Conservation (phyloP, 2,113 vertebrate species). For the Toxotes jaculatrix region DNA sequence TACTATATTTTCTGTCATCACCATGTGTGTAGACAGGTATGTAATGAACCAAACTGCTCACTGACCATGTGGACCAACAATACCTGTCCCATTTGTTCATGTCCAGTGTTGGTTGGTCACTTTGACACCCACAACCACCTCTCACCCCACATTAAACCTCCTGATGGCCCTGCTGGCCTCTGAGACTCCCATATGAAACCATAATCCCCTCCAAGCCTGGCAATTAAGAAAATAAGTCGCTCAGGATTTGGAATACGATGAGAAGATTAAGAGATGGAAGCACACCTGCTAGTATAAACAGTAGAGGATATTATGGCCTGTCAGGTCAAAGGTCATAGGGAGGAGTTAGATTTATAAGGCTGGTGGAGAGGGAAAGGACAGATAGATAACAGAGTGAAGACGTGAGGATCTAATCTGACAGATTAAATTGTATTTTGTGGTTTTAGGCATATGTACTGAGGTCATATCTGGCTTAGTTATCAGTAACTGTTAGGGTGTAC, state of each 20-base stretch:
- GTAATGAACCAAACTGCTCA: not conserved
- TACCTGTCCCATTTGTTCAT: not conserved
- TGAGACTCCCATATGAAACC: conserved; percentile 20
- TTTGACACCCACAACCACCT: conserved; percentile 19
- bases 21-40: not conserved
- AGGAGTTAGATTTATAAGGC: not conserved
- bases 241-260: conserved; percentile 54
- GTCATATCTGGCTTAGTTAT: not conserved
- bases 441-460: not conserved
- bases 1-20: not conserved
- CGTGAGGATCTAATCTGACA: conserved; percentile 7
- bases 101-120: not conserved
- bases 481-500: not conserved
- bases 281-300: conserved; percentile 46
- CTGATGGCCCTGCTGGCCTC: conserved; percentile 19
- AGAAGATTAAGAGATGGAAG: conserved; percentile 53
- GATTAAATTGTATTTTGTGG: not conserved
- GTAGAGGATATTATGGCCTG: conserved; percentile 26
- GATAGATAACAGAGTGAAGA: conserved; percentile 3
- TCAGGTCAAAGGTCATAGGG: conserved; percentile 20
- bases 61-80: not conserved
- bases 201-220: conserved; percentile 42
- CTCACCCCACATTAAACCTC: conserved; percentile 16
- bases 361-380: not conserved
- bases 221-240: conserved; percentile 59